phyloP scores from a whole-genome alignment of 2,113 vertebrate genomes.

The Brachirus orientalis region DNA sequence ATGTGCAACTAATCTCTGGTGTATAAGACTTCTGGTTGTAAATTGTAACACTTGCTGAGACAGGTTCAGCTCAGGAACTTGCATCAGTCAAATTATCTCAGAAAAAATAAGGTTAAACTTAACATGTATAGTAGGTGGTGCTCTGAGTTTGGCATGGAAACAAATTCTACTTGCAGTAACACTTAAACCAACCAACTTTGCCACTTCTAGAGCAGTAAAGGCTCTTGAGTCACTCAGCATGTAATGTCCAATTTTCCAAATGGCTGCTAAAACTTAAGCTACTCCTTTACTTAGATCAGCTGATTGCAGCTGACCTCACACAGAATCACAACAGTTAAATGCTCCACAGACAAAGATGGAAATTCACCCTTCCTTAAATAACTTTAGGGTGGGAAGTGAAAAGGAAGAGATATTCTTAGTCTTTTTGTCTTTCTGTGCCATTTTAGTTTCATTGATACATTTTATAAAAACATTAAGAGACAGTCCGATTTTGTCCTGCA shows the following conservation, averaged over 20 bases:
- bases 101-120: conserved; percentile 11
- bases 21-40: conserved; percentile 10
- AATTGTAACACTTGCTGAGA: background rate
- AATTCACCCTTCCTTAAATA: too few relatives aligned
- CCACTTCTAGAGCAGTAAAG: conserved; percentile 29
- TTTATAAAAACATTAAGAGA: too few relatives aligned
- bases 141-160: conserved; percentile 41
- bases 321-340: background rate
- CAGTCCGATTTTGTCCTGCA: too few relatives aligned
- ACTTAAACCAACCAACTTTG: conserved; percentile 29
- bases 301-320: conserved; percentile 14
- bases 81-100: conserved; percentile 17
- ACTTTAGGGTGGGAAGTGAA: too few relatives aligned
- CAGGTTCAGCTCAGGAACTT: conserved; percentile 7
- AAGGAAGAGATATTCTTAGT: too few relatives aligned
- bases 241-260: conserved; percentile 57
- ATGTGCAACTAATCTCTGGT: conserved; percentile 44
- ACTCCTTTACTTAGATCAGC: conserved; percentile 14
- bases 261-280: conserved; percentile 47
- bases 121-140: conserved; percentile 24
- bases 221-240: conserved; percentile 21
- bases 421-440: background rate
- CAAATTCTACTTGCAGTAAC: conserved; percentile 67
- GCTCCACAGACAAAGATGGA: conserved; percentile 18
- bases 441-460: too few relatives aligned